Conservation (phyloP, 2,797 vertebrate genomes). For the Acanthopagrus latus region DNA sequence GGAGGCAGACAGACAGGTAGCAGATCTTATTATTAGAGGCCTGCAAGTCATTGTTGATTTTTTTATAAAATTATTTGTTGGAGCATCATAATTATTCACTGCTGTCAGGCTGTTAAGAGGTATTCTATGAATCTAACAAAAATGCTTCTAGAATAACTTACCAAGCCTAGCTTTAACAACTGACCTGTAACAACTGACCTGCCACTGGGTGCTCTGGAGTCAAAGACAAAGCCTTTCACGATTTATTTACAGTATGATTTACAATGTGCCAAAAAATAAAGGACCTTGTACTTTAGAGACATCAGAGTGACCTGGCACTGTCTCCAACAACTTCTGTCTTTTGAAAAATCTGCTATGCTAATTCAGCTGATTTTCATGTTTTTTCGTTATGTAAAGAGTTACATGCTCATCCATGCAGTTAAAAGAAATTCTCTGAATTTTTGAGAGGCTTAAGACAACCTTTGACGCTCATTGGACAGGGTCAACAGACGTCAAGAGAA, state of each 20-base stretch:
- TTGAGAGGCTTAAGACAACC: slow-evolving; percentile 16
- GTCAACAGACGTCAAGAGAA: neutral
- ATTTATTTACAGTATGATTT: slow-evolving; percentile 8
- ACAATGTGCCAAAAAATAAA: neutral
- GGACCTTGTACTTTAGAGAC: neutral
- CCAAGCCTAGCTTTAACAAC: neutral
- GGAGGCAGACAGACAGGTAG: too few relatives aligned
- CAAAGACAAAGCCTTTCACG: neutral
- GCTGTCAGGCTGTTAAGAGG: too few relatives aligned
- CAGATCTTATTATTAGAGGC: too few relatives aligned
- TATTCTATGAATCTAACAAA: too few relatives aligned
- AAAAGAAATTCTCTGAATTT: neutral
- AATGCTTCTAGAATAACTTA: too few relatives aligned
- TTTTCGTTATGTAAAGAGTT: slow-evolving; percentile 20
- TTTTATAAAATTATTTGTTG: too few relatives aligned
- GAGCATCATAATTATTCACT: too few relatives aligned
- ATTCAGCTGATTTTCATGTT: neutral
- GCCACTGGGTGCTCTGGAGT: neutral
- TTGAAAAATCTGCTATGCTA: slow-evolving; percentile 3
- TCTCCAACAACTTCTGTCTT: neutral
- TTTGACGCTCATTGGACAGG: neutral
- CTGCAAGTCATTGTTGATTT: too few relatives aligned
- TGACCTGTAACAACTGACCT: neutral
- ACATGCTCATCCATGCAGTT: slow-evolving; percentile 1
- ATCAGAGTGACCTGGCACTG: neutral